These are phyloP conservation scores for Drosophila grimshawi DNA, from an alignment of 1,140 invertebrate genomes.

Conservation along the genomic window DNA sequence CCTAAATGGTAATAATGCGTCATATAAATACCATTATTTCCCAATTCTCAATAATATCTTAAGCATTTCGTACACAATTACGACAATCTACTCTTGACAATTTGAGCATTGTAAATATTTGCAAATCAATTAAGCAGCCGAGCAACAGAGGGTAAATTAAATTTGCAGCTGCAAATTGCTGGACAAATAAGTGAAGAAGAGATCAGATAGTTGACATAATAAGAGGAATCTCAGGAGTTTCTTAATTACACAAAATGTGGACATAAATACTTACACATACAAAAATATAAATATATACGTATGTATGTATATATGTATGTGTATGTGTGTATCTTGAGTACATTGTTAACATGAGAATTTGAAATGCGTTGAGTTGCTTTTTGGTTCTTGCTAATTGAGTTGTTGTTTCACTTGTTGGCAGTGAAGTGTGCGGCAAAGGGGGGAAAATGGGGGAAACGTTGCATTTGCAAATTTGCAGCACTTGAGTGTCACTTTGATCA, in stretches of 20 bases:
- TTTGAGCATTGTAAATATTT: conserved; percentile 31
- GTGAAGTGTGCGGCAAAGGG: conserved; percentile 29
- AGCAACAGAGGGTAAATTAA: conserved; percentile 11
- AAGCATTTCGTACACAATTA: not conserved
- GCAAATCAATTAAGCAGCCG: conserved; percentile 23
- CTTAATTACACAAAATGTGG: conserved; percentile 16
- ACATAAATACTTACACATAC: not conserved
- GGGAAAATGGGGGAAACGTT: conserved; percentile 1
- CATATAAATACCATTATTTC: not conserved
- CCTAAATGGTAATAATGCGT: no score
- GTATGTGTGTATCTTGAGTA: not conserved
- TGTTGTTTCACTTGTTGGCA: conserved; percentile 37
- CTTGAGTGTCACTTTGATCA: conserved; percentile 59
- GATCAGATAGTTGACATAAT: not conserved
- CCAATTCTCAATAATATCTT: not conserved
- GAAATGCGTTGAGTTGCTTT: conserved; percentile 12
- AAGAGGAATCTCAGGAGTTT: conserved; percentile 15
- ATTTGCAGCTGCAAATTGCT: conserved; percentile 13
- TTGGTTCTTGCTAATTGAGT: conserved; percentile 58
- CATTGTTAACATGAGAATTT: conserved; percentile 9
- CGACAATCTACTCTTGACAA: not conserved
- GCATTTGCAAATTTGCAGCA: conserved; percentile 51
- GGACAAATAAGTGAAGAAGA: not conserved
- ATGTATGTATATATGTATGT: not conserved
- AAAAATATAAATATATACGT: not conserved